Evolutionary conservation across 2,113 vertebrate species (phyloP).

Genomic region (Calyptomena viridis): DNA sequence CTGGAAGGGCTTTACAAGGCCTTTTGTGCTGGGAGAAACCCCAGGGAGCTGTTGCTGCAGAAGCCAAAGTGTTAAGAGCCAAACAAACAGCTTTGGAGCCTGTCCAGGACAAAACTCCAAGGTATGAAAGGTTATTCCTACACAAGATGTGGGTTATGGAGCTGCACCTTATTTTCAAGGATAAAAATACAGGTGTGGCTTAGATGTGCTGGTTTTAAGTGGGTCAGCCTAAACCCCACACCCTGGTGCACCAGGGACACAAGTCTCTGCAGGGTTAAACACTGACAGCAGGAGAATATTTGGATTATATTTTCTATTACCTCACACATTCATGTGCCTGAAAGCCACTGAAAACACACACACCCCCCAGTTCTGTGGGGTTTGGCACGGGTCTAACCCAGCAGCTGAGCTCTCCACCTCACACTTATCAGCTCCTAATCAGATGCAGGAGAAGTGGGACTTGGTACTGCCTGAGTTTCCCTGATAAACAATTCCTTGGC

Average conservation of each 20-base stretch:
- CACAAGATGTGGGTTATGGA: neutral
- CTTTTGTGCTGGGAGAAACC: neutral
- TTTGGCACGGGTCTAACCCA: neutral
- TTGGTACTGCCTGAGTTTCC: neutral
- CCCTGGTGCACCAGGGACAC: neutral
- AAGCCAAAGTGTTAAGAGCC: neutral
- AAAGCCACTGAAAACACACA: neutral
- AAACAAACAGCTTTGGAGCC: neutral
- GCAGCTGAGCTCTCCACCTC: neutral
- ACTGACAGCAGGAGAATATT: neutral
- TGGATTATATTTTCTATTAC: fast-evolving
- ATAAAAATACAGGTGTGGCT: neutral
- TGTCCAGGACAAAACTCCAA: neutral
- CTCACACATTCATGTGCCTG: neutral
- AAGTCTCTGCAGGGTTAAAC: neutral
- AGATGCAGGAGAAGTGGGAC: neutral
- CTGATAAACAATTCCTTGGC: neutral
- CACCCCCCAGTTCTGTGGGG: neutral
- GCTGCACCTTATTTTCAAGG: neutral
- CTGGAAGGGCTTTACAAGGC: neutral
- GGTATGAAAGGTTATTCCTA: fast-evolving
- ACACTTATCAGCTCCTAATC: neutral
- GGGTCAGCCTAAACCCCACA: neutral
- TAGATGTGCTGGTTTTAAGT: neutral
- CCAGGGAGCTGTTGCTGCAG: neutral